Conservation (phyloP, 2,888 invertebrate genomes). For the Mimachlamys varia region DNA sequence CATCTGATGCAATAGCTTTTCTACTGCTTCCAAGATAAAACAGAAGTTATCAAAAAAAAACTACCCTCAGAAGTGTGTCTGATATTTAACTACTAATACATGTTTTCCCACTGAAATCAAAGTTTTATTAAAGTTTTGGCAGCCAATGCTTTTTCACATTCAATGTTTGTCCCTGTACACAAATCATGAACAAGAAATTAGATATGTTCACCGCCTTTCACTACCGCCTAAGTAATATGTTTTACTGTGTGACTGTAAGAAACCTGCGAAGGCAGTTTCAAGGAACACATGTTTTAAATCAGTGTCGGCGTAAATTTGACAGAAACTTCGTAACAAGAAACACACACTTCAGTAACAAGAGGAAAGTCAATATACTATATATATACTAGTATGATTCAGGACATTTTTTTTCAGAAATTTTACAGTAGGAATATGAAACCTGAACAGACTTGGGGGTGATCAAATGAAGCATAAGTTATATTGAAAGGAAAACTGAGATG, state of each 20-base stretch:
- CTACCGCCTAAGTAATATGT: not conserved
- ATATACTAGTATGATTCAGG: not conserved
- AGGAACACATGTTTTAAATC: slow-evolving; percentile 4
- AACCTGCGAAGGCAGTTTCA: not conserved
- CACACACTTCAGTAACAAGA: not conserved
- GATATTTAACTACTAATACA: not conserved
- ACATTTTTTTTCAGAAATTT: not conserved
- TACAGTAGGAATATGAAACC: not conserved
- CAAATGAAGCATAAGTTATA: not conserved
- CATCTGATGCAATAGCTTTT: not conserved
- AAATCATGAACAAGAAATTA: not conserved
- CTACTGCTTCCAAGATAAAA: not conserved
- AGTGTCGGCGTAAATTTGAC: slow-evolving; percentile 14
- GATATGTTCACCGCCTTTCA: not conserved
- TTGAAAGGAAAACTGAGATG: slow-evolving; percentile 3
- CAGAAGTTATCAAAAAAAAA: not conserved
- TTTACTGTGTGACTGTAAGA: not conserved
- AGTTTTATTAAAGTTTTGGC: not conserved
- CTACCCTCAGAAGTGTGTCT: not conserved
- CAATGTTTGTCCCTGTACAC: not conserved
- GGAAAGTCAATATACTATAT: not conserved
- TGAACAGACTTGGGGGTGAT: not conserved
- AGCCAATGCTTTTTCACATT: not conserved
- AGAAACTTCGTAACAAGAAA: not conserved
- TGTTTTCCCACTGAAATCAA: slow-evolving; percentile 31